phyloP scores from a whole-genome alignment of 1,140 invertebrate genomes.

The Heliothis subflexa region DNA sequence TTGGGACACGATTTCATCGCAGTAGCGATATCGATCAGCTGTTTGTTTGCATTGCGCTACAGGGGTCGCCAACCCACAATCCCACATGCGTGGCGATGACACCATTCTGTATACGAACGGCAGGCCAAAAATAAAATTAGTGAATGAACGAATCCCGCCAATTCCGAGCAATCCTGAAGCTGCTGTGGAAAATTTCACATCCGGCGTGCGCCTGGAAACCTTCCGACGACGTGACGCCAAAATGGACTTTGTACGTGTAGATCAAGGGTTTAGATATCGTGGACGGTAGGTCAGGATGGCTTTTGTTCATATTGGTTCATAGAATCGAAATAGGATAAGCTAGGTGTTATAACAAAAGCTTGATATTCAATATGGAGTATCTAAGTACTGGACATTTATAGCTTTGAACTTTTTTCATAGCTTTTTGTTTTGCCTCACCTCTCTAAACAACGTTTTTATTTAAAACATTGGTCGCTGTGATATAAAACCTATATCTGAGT shows the following conservation, averaged over 20 bases:
- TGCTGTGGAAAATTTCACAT: slow-evolving; percentile 81
- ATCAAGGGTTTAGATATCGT: slow-evolving; percentile 41
- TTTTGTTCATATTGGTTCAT: slow-evolving; percentile 33
- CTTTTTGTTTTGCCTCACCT: too few relatives aligned
- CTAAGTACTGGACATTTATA: not conserved
- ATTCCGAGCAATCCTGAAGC: slow-evolving; percentile 64
- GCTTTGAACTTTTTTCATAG: too few relatives aligned
- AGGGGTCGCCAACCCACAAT: slow-evolving; percentile 73
- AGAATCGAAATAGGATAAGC: slow-evolving; percentile 52
- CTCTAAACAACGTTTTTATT: not conserved
- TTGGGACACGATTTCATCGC: slow-evolving; percentile 47
- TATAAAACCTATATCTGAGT: slow-evolving; percentile 32
- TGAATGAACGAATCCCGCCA: slow-evolving; percentile 75
- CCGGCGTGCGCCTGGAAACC: slow-evolving; percentile 61
- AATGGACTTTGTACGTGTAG: slow-evolving; percentile 48
- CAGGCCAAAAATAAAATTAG: slow-evolving; percentile 75
- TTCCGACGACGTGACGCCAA: slow-evolving; percentile 50
- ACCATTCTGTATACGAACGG: slow-evolving; percentile 63
- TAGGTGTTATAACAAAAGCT: slow-evolving; percentile 48
- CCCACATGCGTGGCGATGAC: slow-evolving; percentile 68
- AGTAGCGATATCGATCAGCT: slow-evolving; percentile 68
- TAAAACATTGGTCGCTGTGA: not conserved
- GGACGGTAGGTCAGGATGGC: slow-evolving; percentile 33
- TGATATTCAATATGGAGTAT: not conserved
- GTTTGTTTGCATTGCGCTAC: slow-evolving; percentile 74